phyloP scores from a whole-genome alignment of 2,113 vertebrate species.

The Gobio gobio region DNA sequence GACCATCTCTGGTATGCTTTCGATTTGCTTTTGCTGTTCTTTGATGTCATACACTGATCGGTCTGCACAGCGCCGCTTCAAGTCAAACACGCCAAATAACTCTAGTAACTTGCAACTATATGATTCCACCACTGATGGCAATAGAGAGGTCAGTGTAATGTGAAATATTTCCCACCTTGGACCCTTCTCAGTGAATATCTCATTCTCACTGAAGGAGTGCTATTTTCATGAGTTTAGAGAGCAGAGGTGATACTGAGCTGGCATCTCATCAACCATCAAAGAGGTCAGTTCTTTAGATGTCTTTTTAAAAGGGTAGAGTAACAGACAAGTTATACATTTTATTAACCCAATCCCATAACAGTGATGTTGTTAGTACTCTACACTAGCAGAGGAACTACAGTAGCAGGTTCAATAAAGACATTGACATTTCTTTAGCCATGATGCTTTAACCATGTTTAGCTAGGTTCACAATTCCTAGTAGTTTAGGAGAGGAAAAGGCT shows the following conservation, averaged over 20 bases:
- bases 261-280: not conserved
- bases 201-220: not conserved
- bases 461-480: not conserved
- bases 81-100: too few relatives aligned
- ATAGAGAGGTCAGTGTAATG: not conserved
- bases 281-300: not conserved
- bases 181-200: not conserved
- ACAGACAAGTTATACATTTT: not conserved
- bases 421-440: not conserved
- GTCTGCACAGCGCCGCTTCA: too few relatives aligned
- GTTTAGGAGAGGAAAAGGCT: not conserved
- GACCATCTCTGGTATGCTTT: too few relatives aligned
- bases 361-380: not conserved
- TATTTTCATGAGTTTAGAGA: not conserved
- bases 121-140: not conserved
- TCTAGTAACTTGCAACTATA: not conserved
- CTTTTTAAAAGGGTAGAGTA: not conserved
- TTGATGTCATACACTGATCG: too few relatives aligned
- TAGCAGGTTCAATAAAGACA: not conserved
- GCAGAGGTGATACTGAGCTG: not conserved
- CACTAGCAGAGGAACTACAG: not conserved
- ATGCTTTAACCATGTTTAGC: too few relatives aligned
- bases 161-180: not conserved
- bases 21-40: too few relatives aligned
- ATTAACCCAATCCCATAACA: not conserved